Base-by-base conservation (phyloP, 1,140 invertebrate genomes). In the Pemphigus obesinymphae region DNA sequence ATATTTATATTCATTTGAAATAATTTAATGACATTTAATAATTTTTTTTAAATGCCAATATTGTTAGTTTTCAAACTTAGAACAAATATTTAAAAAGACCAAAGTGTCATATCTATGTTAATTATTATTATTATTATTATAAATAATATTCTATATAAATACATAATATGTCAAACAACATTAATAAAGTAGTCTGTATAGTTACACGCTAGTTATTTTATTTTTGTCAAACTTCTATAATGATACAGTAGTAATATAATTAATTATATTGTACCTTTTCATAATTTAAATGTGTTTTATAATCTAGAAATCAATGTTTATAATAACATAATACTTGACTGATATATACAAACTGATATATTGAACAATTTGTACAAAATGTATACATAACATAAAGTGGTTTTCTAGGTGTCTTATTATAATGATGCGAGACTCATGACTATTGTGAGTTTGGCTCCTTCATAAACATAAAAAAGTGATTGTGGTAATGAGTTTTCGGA, bases 81-180 rank as follows among this genome's bases (percentile, higher is more conserved):
- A 80, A 43, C 31, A 58, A 80, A 63, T 63, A 45, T 40, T 80
- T 58, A 5, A 75, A 75, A 53, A 15, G 45, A 31, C 72, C 48
- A 61, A 58, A 58, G 75, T 78, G 50, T 78, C 50, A 76, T 78
- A 70, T 45, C 31, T 78, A 61, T 58, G 31, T 40, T 78, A 78
- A 58, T 78, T 78, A 78, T 58, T 63, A 80, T 58, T 80, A 80
- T 23, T 78, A 58, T 45, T 45, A 45, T 45, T 40, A 40, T 40
- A 13, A 48, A 72, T 72, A 48, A 29, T 58, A 80, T 76, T 23
- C n/a, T 76, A 26, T 58, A 76, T 23, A 55, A 55, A 58, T 76
- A 58, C 29, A 53, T 55, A 55, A 53, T 76, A 78, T 63, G 40
- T 73, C 43, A 50, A 20, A 10, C 17, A 50, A 50, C 45, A 26